These are phyloP conservation scores for Conistra vaccinii DNA, from an alignment of 2,888 invertebrate genomes.

Conservation along the genomic window DNA sequence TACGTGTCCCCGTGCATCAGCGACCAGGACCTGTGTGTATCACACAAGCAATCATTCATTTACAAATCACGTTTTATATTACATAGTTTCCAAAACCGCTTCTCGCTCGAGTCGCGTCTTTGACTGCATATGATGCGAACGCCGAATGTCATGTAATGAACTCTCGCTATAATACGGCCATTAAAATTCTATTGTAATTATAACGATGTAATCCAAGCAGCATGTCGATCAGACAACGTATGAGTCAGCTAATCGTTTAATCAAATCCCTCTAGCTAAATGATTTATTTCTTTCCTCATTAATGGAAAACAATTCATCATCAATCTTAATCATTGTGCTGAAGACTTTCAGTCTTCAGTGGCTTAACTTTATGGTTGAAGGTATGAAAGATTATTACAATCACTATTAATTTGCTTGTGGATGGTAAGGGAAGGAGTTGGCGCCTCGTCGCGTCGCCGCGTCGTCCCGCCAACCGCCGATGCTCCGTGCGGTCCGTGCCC, in stretches of 20 bases:
- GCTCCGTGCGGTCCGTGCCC: conserved; percentile 16
- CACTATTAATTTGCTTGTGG: not conserved
- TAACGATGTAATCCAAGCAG: conserved; percentile 40
- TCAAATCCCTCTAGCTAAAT: not conserved
- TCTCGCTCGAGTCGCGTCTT: not conserved
- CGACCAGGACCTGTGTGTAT: not conserved
- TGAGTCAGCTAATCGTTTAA: conserved; percentile 15
- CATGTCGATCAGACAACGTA: conserved; percentile 6
- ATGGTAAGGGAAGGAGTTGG: not conserved
- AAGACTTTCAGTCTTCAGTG: not conserved
- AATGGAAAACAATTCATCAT: not conserved
- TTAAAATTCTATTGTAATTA: conserved; percentile 31
- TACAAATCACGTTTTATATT: not conserved
- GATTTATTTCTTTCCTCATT: not conserved
- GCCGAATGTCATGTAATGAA: conserved; percentile 7
- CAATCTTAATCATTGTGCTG: conserved; percentile 5
- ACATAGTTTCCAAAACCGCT: conserved; percentile 10
- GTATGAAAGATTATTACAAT: not conserved
- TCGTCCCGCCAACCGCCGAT: not conserved
- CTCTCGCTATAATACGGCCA: conserved; percentile 10
- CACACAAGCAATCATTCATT: conserved; percentile 12
- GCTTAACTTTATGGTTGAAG: not conserved
- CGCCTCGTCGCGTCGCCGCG: not conserved
- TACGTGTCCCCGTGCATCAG: conserved; percentile 3
- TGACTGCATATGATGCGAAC: conserved; percentile 1